phyloP scores from a whole-genome alignment of 2,797 vertebrate species.

The Lagocephalus sceleratus region DNA sequence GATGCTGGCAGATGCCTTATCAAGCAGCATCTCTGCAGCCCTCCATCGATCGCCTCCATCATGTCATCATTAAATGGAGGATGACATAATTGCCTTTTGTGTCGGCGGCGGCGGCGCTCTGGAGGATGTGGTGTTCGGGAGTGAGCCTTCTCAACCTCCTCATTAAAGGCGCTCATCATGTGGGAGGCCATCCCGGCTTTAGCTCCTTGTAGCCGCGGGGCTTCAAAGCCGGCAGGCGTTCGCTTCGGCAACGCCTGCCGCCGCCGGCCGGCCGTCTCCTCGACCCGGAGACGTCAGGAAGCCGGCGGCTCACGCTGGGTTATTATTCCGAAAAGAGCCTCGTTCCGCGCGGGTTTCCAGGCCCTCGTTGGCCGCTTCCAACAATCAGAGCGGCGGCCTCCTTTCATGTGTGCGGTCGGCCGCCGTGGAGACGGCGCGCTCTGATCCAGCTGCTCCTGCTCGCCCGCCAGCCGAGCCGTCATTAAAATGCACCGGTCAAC shows the following conservation, averaged over 20 bases:
- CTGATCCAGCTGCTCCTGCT: slow-evolving; percentile 43
- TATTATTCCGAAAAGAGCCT: slow-evolving; percentile 32
- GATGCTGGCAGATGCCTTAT: slow-evolving; percentile 52
- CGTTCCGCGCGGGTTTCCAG: slow-evolving; percentile 28
- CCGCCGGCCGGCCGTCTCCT: background rate
- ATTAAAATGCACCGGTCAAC: slow-evolving; percentile 46
- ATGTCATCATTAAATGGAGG: slow-evolving; percentile 54
- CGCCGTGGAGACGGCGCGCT: slow-evolving; percentile 29
- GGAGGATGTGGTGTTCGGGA: slow-evolving; percentile 27
- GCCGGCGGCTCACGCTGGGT: slow-evolving; percentile 42
- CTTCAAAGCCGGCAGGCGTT: slow-evolving; percentile 34
- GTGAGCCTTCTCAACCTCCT: slow-evolving; percentile 44
- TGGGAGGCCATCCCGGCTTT: slow-evolving; percentile 41
- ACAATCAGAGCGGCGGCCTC: slow-evolving; percentile 1
- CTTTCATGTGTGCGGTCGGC: slow-evolving; percentile 49
- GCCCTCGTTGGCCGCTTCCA: slow-evolving; percentile 31
- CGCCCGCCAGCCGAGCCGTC: slow-evolving; percentile 12
- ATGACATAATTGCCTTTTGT: slow-evolving; percentile 66
- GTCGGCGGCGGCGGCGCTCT: slow-evolving; percentile 19
- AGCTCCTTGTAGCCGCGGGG: background rate
- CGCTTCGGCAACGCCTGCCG: too few relatives aligned
- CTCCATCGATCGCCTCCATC: slow-evolving; percentile 61
- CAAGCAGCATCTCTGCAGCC: slow-evolving; percentile 42
- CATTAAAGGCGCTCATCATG: slow-evolving; percentile 59
- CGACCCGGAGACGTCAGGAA: slow-evolving; percentile 6